Base-by-base conservation (phyloP, 2,888 invertebrate species). In the Cyclophora punctaria region DNA sequence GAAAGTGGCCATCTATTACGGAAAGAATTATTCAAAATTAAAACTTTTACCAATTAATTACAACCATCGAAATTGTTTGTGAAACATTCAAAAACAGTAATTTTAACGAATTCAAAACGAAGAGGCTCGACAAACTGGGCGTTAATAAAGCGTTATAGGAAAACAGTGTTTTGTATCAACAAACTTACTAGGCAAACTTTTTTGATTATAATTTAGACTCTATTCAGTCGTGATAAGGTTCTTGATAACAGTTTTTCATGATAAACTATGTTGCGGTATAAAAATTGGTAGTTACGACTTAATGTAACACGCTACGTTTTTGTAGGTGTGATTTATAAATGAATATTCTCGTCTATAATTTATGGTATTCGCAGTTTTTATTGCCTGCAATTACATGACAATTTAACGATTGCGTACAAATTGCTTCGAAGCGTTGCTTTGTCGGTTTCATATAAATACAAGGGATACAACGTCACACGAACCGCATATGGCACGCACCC, bases 261-360 rank as follows among this genome's bases (percentile, higher is more conserved):
- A 42, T 49, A 37, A 56, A 51, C 52, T 52, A 52, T 51, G 58
- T 46, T 50, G 59, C 62, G 56, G 54, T 55, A 55, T 46, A 47
- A 49, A 67, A 67, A 69, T 67, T 64, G 66, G 56, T 67, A 63
- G 62, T 67, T 61, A 60, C 48, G 49, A 56, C 47, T 49, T 54
- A 64, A 62, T 65, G 59, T n/a, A n/a, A n/a, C 56, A 62, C 62
- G 66, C 68, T 66, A 68, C 69, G 67, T 66, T 51, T 49, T 49
- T 5, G 37, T 50, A 57, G 63, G 65, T 63, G 65, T 66, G 70
- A 69, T 69, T 71, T 65, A 72, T 65, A 61, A 60, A 63, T 57
- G 55, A 55, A 52, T 50, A 55, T 62, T 64, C 62, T 60, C 51
- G 55, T 58, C 49, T 58, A 37, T 62, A 64, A 67, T 70, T 64